A percentile compares a stretch with the other conserved stretches of the same genome.
Conservation (phyloP, 92 coral and sea anemone genomes). For the Porites rus region DNA sequence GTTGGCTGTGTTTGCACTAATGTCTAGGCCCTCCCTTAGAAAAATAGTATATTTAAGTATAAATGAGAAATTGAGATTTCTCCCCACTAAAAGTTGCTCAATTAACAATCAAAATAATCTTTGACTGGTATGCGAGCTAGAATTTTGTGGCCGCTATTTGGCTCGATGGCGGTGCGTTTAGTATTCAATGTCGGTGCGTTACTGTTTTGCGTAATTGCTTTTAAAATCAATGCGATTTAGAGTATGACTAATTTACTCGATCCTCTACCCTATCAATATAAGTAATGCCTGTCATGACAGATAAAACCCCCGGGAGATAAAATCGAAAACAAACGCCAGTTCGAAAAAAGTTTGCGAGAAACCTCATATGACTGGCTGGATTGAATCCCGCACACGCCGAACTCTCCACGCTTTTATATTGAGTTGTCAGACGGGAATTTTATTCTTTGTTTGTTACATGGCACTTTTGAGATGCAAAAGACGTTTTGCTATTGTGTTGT, state of each 20-base stretch:
- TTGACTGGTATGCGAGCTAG: background rate
- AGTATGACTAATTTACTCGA: slow-evolving; percentile 28
- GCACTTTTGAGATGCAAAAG: slow-evolving; percentile 44
- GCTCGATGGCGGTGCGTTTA: no score
- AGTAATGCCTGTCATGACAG: background rate
- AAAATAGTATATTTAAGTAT: slow-evolving; percentile 12
- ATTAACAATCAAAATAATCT: slow-evolving; percentile 18
- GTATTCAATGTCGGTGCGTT: background rate
- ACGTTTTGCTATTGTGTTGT: slow-evolving; percentile 18
- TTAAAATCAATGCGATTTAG: slow-evolving; percentile 27
- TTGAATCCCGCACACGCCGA: slow-evolving; percentile 17
- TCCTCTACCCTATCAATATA: slow-evolving; percentile 25
- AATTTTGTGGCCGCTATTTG: slow-evolving; percentile 2
- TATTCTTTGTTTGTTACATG: slow-evolving; percentile 49
- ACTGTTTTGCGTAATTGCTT: slow-evolving; percentile 31
- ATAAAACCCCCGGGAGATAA: slow-evolving; percentile 2
- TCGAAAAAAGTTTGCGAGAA: background rate
- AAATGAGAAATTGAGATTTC: slow-evolving; percentile 33
- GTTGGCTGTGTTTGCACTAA: background rate
- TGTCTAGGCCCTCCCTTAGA: slow-evolving; percentile 27
- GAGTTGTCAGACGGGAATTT: slow-evolving; percentile 37
- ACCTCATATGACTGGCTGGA: slow-evolving; percentile 2
- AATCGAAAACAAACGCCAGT: background rate
- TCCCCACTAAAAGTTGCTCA: slow-evolving; percentile 34
- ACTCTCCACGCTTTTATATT: slow-evolving; percentile 26